Conservation (phyloP, 2,888 invertebrate genomes). For the Smittia aterrima region DNA sequence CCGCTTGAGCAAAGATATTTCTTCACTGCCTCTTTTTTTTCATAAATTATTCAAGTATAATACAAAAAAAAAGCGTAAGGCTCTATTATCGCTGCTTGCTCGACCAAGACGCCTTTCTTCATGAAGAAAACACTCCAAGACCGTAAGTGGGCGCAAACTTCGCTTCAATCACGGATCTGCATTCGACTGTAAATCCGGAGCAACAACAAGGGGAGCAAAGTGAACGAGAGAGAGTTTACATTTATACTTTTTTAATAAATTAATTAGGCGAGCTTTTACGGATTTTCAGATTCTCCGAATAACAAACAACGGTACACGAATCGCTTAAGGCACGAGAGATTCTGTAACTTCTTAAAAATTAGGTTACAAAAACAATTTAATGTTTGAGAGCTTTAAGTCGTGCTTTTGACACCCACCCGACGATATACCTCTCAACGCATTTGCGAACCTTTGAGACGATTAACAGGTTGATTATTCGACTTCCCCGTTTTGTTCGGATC, state of each 20-base stretch:
- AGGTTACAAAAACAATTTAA: no score
- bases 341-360: no score
- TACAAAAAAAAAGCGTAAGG: neutral
- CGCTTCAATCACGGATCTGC: neutral
- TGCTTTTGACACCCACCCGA: no score
- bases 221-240: neutral
- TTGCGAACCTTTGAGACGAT: neutral
- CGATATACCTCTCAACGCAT: no score
- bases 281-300: no score
- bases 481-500: no score
- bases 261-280: slow-evolving; percentile 4
- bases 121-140: neutral
- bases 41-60: slow-evolving; percentile 18
- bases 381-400: no score
- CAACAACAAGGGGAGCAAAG: no score
- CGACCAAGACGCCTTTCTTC: neutral
- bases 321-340: no score
- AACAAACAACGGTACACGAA: no score
- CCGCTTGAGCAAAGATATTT: neutral
- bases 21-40: neutral
- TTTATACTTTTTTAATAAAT: slow-evolving; percentile 13
- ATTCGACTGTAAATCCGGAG: neutral
- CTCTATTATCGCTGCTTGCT: neutral
- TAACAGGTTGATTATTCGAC: neutral
- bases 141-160: neutral